Evolutionary conservation across 2,113 vertebrate species (phyloP), one percentile per base, ranked within the genome.

Genomic region (Pluvianellus socialis): DNA sequence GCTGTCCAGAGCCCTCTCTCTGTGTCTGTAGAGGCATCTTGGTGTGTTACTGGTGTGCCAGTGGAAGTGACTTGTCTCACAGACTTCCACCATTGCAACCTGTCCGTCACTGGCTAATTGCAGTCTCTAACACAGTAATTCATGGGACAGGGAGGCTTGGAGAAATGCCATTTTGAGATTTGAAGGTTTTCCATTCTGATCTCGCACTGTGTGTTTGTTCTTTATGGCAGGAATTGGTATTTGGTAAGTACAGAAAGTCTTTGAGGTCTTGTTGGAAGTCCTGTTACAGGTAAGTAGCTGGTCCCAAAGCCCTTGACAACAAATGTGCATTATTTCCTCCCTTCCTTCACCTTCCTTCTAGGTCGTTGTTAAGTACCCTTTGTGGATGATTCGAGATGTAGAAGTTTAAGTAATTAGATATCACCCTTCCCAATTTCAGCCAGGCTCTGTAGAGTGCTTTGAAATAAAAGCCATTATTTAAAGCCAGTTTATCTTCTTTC

Each of bases 391-490:
- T 92, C 79, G 88, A 94, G 86, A 89, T 93, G 95, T 44, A 88
- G 92, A 70, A 22, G 35, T 84, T 32, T 22, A 67, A 55, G 80
- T 90, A 85, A 92, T 94, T 76, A 95, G 89, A 92, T 82, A 65
- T 89, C 53, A 59, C 42, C 49, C 58, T 91, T 89, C 66, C 94
- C 45, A 45, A 0, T 66, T 73, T 62, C 89, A 97, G 74, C 92
- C 58, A 49, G 75, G 58, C 53, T 82, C 71, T 62, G 62, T 44
- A 49, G 81, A 91, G 71, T 73, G 89, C 95, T 96, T 94, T 95
- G 94, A 95, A 94, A 92, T 85, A 75, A 91, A 95, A 95, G 52
- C 88, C 65, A 58, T 80, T 83, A 24, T 95, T 93, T 94, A 72
- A 89, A 94, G 87, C 44, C 27, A 45, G 66, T 94, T 97, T 89